phyloP scores from a whole-genome alignment of 2,888 invertebrate genomes.

The Atrina japonica region DNA sequence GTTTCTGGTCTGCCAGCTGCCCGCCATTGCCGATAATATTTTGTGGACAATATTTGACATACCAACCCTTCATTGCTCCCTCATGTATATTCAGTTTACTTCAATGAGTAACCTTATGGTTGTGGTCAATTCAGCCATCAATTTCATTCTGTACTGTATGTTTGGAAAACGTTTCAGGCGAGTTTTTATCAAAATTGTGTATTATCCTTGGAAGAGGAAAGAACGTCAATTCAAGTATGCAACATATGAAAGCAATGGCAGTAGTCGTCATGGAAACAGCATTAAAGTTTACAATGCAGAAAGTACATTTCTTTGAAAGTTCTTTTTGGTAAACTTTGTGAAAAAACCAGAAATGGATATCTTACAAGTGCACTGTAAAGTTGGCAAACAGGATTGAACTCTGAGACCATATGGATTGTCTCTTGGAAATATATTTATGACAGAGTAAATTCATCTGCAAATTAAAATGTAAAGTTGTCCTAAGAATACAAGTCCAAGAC shows the following conservation, averaged over 20 bases:
- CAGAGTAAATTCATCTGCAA: too few relatives aligned
- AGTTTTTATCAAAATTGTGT: constrained; percentile 54
- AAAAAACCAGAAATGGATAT: too few relatives aligned
- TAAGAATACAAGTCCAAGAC: too few relatives aligned
- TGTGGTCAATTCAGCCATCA: constrained; percentile 75
- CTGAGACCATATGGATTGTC: too few relatives aligned
- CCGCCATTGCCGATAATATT: constrained; percentile 77
- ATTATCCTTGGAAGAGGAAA: constrained; percentile 49
- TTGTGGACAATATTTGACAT: constrained; percentile 68
- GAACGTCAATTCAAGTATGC: constrained; percentile 55
- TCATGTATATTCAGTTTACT: constrained; percentile 64
- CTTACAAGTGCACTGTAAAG: too few relatives aligned
- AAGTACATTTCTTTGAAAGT: constrained; percentile 41
- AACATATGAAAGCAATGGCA: constrained; percentile 57
- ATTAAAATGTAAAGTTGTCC: too few relatives aligned
- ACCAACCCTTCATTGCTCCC: constrained; percentile 55
- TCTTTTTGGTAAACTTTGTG: too few relatives aligned
- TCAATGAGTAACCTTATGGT: constrained; percentile 73
- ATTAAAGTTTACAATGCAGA: constrained; percentile 37
- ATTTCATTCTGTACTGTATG: constrained; percentile 77
- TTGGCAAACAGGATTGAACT: too few relatives aligned
- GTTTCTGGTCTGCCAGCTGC: constrained; percentile 92
- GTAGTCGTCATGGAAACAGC: constrained; percentile 26
- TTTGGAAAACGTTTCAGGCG: constrained; percentile 76
- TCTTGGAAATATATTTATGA: too few relatives aligned